Evolutionary conservation across 2,888 invertebrate species (phyloP).

Genomic region (Chelonus formosanus): DNA sequence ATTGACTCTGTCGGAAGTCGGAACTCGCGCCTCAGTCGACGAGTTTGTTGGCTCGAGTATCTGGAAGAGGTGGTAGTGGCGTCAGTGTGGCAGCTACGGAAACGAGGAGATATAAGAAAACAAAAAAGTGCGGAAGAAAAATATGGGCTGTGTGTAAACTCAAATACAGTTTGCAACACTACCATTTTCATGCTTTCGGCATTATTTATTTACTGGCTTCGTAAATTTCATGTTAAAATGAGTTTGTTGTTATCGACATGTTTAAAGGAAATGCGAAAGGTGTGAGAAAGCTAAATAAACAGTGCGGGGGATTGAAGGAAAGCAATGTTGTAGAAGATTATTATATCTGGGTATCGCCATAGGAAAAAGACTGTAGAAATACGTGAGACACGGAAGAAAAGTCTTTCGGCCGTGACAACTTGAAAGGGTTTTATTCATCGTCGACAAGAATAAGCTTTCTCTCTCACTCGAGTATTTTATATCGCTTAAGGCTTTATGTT

Average conservation of each 20-base stretch:
- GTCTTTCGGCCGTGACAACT: conserved; percentile 36
- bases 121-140: conserved; percentile 16
- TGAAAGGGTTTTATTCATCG: conserved; percentile 33
- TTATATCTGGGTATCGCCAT: conserved; percentile 1
- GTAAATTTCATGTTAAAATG: conserved; percentile 31
- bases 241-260: conserved; percentile 20
- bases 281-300: conserved; percentile 2
- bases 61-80: background rate
- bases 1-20: conserved; percentile 15
- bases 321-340: conserved; percentile 16
- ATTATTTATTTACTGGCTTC: conserved; percentile 40
- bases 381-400: conserved; percentile 25
- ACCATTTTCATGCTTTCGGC: background rate
- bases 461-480: conserved; percentile 3
- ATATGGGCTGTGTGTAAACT: conserved; percentile 26
- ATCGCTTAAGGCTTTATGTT: background rate
- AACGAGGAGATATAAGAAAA: conserved; percentile 2
- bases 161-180: conserved; percentile 17
- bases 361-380: conserved; percentile 1
- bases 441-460: conserved; percentile 12
- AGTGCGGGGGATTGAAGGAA: background rate
- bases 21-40: conserved; percentile 5
- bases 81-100: conserved; percentile 1
- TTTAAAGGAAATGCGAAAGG: conserved; percentile 14
- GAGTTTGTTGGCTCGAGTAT: background rate